Evolutionary conservation across 53 echinoderm and acorn worm genomes (phyloP).

Genomic region (Astropecten irregularis): DNA sequence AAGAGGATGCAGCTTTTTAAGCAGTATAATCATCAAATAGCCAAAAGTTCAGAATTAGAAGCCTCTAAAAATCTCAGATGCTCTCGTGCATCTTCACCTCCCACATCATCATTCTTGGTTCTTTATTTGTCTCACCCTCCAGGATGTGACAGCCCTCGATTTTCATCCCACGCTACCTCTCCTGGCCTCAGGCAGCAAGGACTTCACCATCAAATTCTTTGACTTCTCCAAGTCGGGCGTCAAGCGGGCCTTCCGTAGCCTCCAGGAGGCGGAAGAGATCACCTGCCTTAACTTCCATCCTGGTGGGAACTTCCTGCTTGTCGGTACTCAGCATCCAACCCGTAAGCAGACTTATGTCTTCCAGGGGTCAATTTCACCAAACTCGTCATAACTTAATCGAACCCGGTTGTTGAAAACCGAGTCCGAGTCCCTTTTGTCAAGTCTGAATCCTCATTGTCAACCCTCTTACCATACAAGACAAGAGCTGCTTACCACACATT

Average conservation of each 20-base stretch:
- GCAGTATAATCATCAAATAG: background rate
- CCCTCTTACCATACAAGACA: too few relatives aligned
- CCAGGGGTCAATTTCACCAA: too few relatives aligned
- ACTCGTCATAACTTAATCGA: too few relatives aligned
- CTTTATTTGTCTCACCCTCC: too few relatives aligned
- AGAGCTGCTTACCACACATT: too few relatives aligned
- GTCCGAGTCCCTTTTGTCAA: background rate
- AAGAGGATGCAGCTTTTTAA: too few relatives aligned
- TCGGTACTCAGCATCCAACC: slow-evolving; percentile 91
- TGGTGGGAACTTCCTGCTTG: slow-evolving; percentile 84
- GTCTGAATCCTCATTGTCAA: background rate
- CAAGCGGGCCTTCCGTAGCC: slow-evolving; percentile 84
- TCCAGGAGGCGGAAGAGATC: slow-evolving; percentile 84
- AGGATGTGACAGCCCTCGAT: slow-evolving; percentile 92
- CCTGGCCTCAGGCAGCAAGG: slow-evolving; percentile 91
- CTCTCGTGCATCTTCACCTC: too few relatives aligned
- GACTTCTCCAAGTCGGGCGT: slow-evolving; percentile 95
- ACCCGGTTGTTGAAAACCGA: background rate
- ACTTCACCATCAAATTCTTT: slow-evolving; percentile 94
- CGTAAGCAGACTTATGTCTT: slow-evolving; percentile 60
- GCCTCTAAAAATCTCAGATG: too few relatives aligned
- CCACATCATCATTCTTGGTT: background rate
- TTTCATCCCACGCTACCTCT: slow-evolving; percentile 86
- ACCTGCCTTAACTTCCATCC: slow-evolving; percentile 82
- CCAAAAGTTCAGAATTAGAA: too few relatives aligned